Evolutionary conservation across 2,797 vertebrate species (phyloP), one percentile per base, ranked within the genome.

Genomic region (Karalla daura): DNA sequence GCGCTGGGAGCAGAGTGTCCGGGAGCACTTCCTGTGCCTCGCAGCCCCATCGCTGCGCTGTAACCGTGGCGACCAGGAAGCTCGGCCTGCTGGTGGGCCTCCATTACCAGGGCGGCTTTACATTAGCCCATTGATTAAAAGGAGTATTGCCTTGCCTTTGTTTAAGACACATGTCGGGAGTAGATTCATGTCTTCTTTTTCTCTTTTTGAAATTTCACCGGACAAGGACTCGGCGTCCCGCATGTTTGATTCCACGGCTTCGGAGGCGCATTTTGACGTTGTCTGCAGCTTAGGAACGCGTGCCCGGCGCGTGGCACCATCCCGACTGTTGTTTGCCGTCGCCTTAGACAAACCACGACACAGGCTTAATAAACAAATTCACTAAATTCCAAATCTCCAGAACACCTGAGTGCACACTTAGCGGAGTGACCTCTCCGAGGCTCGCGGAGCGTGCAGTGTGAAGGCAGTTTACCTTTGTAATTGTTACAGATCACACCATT

Each of bases 401-500:
- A 62, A 69, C 81, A 70, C 78, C 69, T 67, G 80, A 86, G 58
- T 35, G 52, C 76, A 73, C 44, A 60, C 77, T 80, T 60, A 27
- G 54, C 33, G 2, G 21, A 12, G 43, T 86, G 88, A 89, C 88
- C 89, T 74, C 72, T 76, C 56, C 0, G 60, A 56, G 62, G 12
- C 50, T 56, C 10, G 13, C 5, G 20, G 65, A 81, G 86, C 87
- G 14, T 63, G 71, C 75, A 67, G 74, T 65, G 72, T 74, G 60
- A 77, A 76, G 83, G 86, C 83, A 85, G 91, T 92, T 93, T 94
- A 87, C 89, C 86, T 92, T 92, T 89, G 83, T 93, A 93, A 94
- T 93, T 93, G 88, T 92, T 92, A 93, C 91, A 90, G 91, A 94
- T 93, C 89, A 87, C 87, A 70, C 89, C 88, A 93, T 94, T 93